Conservation (phyloP, 2,888 invertebrate species). For the Hemistola chrysoprasaria region DNA sequence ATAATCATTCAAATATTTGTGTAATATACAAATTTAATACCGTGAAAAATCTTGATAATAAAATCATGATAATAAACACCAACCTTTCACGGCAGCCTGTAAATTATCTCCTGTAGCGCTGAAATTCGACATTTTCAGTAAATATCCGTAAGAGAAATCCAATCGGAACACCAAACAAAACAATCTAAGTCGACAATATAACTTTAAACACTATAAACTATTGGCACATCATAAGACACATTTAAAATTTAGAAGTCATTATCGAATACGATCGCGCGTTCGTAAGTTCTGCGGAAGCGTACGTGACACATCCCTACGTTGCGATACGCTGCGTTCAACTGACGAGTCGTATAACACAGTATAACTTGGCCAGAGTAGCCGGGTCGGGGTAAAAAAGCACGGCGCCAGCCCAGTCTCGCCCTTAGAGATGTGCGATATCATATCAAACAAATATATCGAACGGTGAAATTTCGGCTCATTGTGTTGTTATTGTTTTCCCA, state of each 20-base stretch:
- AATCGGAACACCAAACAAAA: constrained; percentile 34
- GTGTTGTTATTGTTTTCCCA: not conserved
- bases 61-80: constrained; percentile 21
- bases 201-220: constrained; percentile 45
- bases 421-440: constrained; percentile 67
- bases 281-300: constrained; percentile 32
- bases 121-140: constrained; percentile 65
- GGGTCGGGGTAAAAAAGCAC: constrained; percentile 75
- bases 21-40: too few species aligned
- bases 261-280: constrained; percentile 44
- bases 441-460: constrained; percentile 57
- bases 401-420: constrained; percentile 79
- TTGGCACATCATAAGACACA: constrained; percentile 24
- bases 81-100: constrained; percentile 69
- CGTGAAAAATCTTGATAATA: not conserved
- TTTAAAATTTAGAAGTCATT: constrained; percentile 38
- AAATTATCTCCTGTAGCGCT: constrained; percentile 53
- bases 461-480: constrained; percentile 6
- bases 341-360: constrained; percentile 45
- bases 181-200: constrained; percentile 42
- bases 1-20: too few species aligned
- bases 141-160: constrained; percentile 45
- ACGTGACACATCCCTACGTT: constrained; percentile 44
- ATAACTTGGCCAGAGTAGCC: constrained; percentile 53
- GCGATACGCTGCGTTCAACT: constrained; percentile 60